Evolutionary conservation across 2,113 vertebrate species (phyloP).

Genomic region (Suncus etruscus): DNA sequence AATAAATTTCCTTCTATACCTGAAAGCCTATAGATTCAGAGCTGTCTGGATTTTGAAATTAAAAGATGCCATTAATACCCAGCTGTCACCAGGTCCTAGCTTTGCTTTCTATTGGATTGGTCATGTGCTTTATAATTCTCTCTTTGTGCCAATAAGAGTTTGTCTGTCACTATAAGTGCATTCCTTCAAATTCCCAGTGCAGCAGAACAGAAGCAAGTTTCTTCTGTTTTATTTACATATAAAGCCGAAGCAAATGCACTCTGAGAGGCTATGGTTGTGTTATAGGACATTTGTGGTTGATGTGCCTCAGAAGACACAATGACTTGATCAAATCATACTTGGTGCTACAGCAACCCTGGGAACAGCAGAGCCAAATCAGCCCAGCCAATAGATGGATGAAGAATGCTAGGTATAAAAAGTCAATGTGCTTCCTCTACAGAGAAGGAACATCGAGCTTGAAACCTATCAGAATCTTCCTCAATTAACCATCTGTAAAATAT

Average conservation of each 20-base stretch:
- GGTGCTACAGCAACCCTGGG: neutral
- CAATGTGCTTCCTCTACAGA: neutral
- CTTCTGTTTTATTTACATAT: neutral
- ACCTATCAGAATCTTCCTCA: neutral
- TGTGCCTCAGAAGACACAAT: neutral
- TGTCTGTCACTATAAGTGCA: neutral
- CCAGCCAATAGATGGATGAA: neutral
- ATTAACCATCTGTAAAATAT: neutral
- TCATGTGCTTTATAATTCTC: neutral
- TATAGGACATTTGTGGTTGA: neutral
- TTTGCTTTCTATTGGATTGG: neutral
- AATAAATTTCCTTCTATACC: slow-evolving; percentile 35
- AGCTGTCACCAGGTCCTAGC: neutral
- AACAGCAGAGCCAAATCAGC: neutral
- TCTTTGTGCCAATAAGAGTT: slow-evolving; percentile 1
- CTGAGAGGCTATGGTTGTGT: neutral
- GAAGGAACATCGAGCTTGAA: neutral
- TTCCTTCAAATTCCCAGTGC: neutral
- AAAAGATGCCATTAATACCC: neutral
- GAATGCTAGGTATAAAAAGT: neutral
- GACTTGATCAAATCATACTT: neutral
- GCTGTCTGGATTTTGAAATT: slow-evolving; percentile 14
- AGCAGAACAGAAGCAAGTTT: neutral
- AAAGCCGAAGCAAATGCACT: neutral
- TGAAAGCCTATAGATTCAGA: slow-evolving; percentile 22